Conservation (phyloP, 2,113 vertebrate species). For the Lepus americanus region DNA sequence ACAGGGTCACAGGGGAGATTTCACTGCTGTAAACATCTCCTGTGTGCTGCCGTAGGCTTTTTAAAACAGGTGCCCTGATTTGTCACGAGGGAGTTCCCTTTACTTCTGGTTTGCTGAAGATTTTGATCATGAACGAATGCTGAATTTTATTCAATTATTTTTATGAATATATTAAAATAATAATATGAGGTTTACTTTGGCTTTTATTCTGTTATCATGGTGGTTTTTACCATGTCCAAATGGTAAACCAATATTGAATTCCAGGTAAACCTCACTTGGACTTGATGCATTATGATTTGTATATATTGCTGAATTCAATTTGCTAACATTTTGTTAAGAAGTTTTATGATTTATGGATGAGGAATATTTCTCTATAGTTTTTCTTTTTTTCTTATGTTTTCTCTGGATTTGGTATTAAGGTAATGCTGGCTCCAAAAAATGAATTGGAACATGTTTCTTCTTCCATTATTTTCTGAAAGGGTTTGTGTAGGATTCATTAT, state of each 20-base stretch:
- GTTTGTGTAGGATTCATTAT: slow-evolving; percentile 22
- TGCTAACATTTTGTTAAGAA: slow-evolving; percentile 38
- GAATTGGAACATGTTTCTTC: neutral
- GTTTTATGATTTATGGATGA: slow-evolving; percentile 61
- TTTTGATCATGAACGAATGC: neutral
- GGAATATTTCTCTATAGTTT: slow-evolving; percentile 39
- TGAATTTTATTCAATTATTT: slow-evolving; percentile 17
- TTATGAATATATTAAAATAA: slow-evolving; percentile 54
- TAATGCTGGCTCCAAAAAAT: slow-evolving; percentile 16
- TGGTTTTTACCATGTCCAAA: slow-evolving; percentile 61
- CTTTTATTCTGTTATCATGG: slow-evolving; percentile 28
- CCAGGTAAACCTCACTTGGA: slow-evolving; percentile 33
- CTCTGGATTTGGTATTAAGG: neutral
- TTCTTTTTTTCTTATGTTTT: slow-evolving; percentile 60
- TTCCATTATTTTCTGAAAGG: slow-evolving; percentile 11
- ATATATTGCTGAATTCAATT: slow-evolving; percentile 61
- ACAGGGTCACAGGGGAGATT: neutral
- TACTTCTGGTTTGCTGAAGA: neutral
- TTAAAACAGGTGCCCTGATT: neutral
- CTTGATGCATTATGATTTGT: slow-evolving; percentile 19
- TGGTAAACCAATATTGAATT: slow-evolving; percentile 60
- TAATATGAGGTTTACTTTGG: neutral
- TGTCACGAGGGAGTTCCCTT: neutral
- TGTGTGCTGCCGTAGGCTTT: neutral
- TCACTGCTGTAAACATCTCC: neutral